Conservation (phyloP, 2,113 vertebrate genomes). For the Cairina moschata region DNA sequence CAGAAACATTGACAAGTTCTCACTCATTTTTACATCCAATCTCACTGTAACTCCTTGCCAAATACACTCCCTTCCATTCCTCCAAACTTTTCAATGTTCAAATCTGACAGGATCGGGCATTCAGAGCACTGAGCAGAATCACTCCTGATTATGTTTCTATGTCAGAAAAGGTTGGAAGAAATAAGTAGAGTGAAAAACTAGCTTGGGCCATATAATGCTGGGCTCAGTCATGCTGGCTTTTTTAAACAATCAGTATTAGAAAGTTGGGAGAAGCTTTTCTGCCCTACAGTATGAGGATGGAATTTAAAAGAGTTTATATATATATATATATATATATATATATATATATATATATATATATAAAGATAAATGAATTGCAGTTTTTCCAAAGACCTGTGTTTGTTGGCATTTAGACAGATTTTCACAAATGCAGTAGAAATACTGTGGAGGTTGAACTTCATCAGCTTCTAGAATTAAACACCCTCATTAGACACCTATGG, state of each 20-base stretch:
- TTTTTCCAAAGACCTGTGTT: background rate
- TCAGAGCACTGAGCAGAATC: background rate
- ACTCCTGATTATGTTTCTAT: background rate
- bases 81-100: background rate
- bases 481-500: background rate
- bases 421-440: background rate
- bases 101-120: background rate
- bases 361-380: background rate
- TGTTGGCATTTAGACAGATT: background rate
- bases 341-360: too few relatives aligned
- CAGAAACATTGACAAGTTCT: background rate
- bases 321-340: too few relatives aligned
- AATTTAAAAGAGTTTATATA: background rate
- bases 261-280: background rate
- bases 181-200: background rate
- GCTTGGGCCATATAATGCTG: background rate
- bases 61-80: background rate
- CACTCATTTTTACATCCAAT: background rate
- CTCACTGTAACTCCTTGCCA: background rate
- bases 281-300: background rate
- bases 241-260: background rate
- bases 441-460: background rate
- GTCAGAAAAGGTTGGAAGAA: background rate
- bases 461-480: background rate
- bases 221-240: background rate